These are phyloP conservation scores for Scortum barcoo DNA, from an alignment of 2,113 vertebrate genomes.

Conservation along the genomic window DNA sequence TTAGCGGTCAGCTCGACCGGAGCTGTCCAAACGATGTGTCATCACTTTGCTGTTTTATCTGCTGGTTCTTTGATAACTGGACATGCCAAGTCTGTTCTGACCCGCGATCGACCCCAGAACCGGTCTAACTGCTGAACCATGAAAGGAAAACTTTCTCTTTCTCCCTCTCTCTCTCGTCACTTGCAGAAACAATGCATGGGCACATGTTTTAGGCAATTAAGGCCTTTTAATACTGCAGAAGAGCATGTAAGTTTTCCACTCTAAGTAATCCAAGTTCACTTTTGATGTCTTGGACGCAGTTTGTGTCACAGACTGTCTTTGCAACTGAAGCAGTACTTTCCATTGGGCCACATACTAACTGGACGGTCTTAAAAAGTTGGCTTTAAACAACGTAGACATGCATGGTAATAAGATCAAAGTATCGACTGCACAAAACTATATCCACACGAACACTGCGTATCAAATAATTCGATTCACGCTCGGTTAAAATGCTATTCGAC, in stretches of 20 bases:
- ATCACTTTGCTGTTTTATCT: conserved; percentile 36
- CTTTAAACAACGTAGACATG: not conserved
- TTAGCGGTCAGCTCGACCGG: conserved; percentile 12
- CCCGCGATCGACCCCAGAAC: conserved; percentile 8
- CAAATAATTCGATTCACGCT: not conserved
- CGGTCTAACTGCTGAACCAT: conserved; percentile 17
- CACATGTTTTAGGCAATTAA: not conserved
- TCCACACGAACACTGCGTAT: no score
- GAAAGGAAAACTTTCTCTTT: not conserved
- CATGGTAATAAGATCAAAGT: not conserved
- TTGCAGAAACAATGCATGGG: not conserved
- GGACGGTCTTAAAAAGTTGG: not conserved
- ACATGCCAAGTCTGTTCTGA: conserved; percentile 52
- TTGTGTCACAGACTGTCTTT: not conserved
- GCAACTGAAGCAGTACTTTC: not conserved
- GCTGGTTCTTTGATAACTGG: conserved; percentile 39
- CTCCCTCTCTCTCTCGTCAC: not conserved
- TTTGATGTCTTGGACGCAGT: not conserved
- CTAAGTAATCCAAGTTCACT: not conserved
- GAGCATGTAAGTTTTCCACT: not conserved
- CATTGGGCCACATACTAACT: not conserved
- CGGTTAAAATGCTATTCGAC: not conserved
- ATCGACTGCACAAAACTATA: not conserved
- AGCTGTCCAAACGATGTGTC: conserved; percentile 40
- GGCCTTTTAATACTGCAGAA: not conserved